A percentile compares a stretch with the other conserved stretches of the same genome.
phyloP scores from a whole-genome alignment of 2,888 invertebrate species.

The Hanleya hanleyi region DNA sequence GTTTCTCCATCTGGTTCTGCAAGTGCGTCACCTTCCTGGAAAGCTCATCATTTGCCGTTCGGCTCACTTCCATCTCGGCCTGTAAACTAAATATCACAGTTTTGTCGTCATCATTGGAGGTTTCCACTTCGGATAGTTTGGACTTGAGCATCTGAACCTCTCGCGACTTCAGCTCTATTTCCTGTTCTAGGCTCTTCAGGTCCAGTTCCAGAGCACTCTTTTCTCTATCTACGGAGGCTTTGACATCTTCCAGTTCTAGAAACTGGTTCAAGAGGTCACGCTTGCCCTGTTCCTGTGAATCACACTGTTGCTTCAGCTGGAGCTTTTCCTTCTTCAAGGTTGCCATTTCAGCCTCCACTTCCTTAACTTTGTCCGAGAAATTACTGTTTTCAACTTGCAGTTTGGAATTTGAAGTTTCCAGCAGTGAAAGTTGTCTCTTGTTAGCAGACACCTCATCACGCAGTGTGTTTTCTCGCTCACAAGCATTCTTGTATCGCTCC shows the following conservation, averaged over 20 bases:
- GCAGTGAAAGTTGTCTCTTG: no score
- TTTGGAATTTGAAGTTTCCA: no score
- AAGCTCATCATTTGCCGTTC: not conserved
- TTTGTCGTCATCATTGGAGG: not conserved
- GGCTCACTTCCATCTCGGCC: not conserved
- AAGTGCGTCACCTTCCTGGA: not conserved
- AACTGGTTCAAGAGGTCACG: slow-evolving; percentile 47
- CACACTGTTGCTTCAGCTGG: slow-evolving; percentile 36
- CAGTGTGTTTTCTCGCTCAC: slow-evolving; percentile 21
- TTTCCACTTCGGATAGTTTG: not conserved
- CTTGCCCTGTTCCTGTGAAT: slow-evolving; percentile 48
- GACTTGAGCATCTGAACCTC: not conserved
- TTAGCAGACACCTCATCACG: no score
- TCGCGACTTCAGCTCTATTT: not conserved
- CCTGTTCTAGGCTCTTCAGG: not conserved
- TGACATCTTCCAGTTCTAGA: slow-evolving; percentile 45
- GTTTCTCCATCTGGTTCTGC: not conserved
- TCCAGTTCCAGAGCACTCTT: slow-evolving; percentile 31
- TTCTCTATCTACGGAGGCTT: slow-evolving; percentile 31
- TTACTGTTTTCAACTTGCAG: no score
- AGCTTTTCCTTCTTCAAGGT: slow-evolving; percentile 30
- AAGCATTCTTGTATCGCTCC: slow-evolving; percentile 28
- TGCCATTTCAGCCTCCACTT: slow-evolving; percentile 28
- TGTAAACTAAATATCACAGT: not conserved
- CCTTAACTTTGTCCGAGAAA: slow-evolving; percentile 26